These are phyloP conservation scores for Panurus biarmicus DNA, from an alignment of 2,113 vertebrate species.

Conservation along the genomic window DNA sequence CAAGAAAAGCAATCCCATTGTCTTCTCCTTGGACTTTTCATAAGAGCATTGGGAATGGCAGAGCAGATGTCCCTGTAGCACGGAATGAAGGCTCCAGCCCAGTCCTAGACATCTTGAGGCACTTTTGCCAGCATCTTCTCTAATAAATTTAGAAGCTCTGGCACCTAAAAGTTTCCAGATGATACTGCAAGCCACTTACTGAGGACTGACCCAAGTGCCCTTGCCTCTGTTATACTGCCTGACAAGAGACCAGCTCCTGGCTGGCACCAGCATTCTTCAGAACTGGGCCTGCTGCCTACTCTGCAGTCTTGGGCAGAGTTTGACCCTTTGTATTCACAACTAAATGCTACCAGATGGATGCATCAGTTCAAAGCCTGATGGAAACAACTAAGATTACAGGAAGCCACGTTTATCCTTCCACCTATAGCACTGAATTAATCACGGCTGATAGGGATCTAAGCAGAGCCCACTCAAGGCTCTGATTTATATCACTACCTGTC, in stretches of 20 bases:
- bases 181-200: neutral
- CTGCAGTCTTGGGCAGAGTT: neutral
- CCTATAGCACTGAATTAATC: conserved; percentile 53
- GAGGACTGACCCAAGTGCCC: neutral
- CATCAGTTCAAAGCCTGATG: conserved; percentile 38
- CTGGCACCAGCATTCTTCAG: neutral
- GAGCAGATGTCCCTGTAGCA: neutral
- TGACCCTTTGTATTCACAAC: neutral
- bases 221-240: neutral
- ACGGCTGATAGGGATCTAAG: conserved; percentile 35
- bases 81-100: neutral
- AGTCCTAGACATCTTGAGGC: neutral
- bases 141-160: neutral
- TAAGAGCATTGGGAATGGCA: neutral
- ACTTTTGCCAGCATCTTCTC: neutral
- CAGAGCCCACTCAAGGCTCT: conserved; percentile 37
- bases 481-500: conserved; percentile 60
- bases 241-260: neutral
- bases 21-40: neutral
- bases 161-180: neutral
- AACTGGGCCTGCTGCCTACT: neutral
- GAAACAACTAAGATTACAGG: conserved; percentile 24
- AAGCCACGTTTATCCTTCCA: conserved; percentile 14
- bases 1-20: neutral
- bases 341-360: conserved; percentile 43